Base-by-base conservation (phyloP, 1,140 invertebrate genomes). In the Maniola jurtina region DNA sequence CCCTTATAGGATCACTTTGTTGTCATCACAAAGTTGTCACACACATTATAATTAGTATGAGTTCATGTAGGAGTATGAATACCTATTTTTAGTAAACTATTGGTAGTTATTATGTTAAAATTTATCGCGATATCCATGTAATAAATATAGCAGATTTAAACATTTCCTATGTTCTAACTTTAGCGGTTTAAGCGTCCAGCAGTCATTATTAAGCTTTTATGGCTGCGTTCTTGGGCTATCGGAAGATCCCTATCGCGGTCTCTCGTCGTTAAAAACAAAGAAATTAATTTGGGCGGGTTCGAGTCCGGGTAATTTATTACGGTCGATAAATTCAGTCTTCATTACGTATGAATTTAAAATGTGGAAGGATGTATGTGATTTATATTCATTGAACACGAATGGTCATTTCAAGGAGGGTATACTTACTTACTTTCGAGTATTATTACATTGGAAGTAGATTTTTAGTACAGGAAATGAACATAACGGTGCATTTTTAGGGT, bases 251-350 rank as follows among this genome's bases (percentile, higher is more conserved):
- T 62, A 71, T 74, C 73, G 64, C 52, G 56, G 66, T 61, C 61
- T 52, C 62, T 67, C 66, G 65, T 72, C 68, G 65, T 75, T 79
- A 75, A 79, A 75, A 75, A 79, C 73, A 77, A 74, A 75, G 69
- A 71, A 73, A 73, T 71, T 70, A 73, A 67, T 64, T 68, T 62
- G 47, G 62, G 38, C 55, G 63, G 63, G 42, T 64, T 64, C 55
- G 68, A 61, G 38, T 64, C 57, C 57, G 33, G 56, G 48, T 64
- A 64, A 71, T 71, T 71, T 71, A 71, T 71, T 67, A 64, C 40
- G 70, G 64, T 67, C 70, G 61, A 67, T 64, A 67, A 56, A 48
- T 59, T 45, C 45, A 33, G 25, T 64, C 50, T 55, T 66, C 55
- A 61, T 66, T 70, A 60, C 54, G 16, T 63, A 55, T 59, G 60